phyloP scores from a whole-genome alignment of 2,113 vertebrate species.

The Perca schrenkii region DNA sequence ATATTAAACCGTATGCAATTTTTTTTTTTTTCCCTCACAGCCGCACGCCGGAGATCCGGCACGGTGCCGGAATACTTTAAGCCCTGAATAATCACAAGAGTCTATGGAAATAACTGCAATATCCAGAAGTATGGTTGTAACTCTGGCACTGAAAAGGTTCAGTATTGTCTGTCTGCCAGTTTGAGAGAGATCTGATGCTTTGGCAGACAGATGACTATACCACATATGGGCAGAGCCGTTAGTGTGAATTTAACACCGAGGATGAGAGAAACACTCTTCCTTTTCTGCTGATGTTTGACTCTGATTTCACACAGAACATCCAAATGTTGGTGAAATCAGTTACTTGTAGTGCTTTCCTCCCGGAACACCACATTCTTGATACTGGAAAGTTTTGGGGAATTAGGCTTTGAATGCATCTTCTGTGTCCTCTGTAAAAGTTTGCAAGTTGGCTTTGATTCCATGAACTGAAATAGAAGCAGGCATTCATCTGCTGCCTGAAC shows the following conservation, averaged over 20 bases:
- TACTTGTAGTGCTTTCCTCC: background rate
- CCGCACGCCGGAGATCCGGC: no score
- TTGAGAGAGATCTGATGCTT: constrained; percentile 26
- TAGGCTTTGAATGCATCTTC: constrained; percentile 41
- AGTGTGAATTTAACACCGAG: constrained; percentile 44
- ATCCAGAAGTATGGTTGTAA: constrained; percentile 9
- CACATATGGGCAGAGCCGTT: constrained; percentile 43
- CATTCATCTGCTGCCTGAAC: constrained; percentile 21
- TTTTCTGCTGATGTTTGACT: constrained; percentile 11
- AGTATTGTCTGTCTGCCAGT: constrained; percentile 11
- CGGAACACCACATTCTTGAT: constrained; percentile 3
- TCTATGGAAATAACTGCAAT: constrained; percentile 4
- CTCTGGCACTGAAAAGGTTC: background rate
- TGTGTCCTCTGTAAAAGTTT: constrained; percentile 43
- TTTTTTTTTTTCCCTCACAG: no score
- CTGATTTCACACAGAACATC: background rate
- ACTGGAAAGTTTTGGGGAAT: constrained; percentile 30
- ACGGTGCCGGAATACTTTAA: no score
- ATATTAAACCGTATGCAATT: no score
- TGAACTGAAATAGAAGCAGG: constrained; percentile 17
- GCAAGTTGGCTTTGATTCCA: constrained; percentile 35
- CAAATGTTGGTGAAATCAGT: background rate
- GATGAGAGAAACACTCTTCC: background rate
- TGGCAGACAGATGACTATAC: constrained; percentile 34
- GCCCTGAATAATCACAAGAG: background rate